Base-by-base conservation (phyloP, 2,113 vertebrate genomes). In the Charina bottae region DNA sequence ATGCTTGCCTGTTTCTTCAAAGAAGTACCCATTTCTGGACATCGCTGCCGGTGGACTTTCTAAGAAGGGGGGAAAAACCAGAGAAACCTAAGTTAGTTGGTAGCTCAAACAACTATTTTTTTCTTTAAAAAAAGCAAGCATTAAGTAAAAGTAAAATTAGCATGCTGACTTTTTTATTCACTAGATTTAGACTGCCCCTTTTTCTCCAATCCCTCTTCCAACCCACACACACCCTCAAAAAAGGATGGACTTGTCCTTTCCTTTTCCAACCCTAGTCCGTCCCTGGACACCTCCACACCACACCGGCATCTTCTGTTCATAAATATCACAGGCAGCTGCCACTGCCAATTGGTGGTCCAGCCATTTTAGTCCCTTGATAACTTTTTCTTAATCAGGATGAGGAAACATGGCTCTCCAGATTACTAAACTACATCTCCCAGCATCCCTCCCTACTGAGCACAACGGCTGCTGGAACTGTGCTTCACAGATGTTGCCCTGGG, bases 1-100 rank as follows among this genome's bases (percentile, higher is more conserved):
- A 93, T 95, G 98, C 98, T 99, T 98, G 98, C 98, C 98, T 95
- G 98, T 98, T 94, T 98, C 98, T 95, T 98, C 98, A 94, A 98
- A 97, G 94, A 97, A 97, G 95, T 97, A 98, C 94, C 98, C 98
- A 97, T 98, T 98, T 95, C 97, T 98, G 78, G 98, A 98, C 97
- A 98, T 98, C 10, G 96, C 95, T 84, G 97, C 95, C 85, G 97
- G 94, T 88, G 97, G 97, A 91, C 96, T 97, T 85, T 97, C 97
- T 97, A 85, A 53, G 8, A 4, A 55, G 89, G 93, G 42, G 49
- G 5, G 46, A 59, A 49, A 49, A 42, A 54, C n/a, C 1, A 85
- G 0, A 90, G 55, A 37, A 59, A 64, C 37, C 58, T 72, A 28
- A 83, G 11, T 91, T 9, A 91, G 59, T 6, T 26, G 2, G 7